Percentiles rank a stretch among this genome's conserved stretches.
phyloP scores from a whole-genome alignment of 1,140 invertebrate genomes.

The Acromyrmex echinatior region DNA sequence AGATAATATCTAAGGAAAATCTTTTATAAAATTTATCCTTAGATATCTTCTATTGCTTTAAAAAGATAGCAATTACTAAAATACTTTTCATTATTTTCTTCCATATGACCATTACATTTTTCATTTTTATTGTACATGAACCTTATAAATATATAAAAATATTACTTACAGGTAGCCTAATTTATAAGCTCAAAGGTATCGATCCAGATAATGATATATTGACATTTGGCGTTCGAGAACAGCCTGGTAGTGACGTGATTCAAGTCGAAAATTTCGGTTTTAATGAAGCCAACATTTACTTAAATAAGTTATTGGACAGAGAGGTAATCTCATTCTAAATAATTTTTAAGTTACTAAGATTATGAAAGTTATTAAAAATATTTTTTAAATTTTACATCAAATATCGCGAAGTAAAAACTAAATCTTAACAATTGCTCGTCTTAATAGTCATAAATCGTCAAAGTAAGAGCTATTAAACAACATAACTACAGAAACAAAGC shows the following conservation, averaged over 20 bases:
- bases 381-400: background rate
- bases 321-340: constrained; percentile 87
- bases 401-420: background rate
- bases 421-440: background rate
- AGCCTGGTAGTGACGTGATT: constrained; percentile 93
- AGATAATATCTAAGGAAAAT: background rate
- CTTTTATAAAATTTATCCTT: background rate
- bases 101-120: background rate
- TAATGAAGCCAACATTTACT: constrained; percentile 94
- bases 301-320: constrained; percentile 96
- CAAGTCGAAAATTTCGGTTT: constrained; percentile 92
- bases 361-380: background rate
- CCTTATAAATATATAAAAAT: background rate
- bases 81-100: background rate
- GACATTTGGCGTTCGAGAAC: constrained; percentile 93
- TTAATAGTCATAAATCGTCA: background rate
- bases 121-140: background rate
- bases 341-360: constrained; percentile 1
- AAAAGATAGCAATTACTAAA: background rate
- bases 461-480: constrained; percentile 18
- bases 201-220: constrained; percentile 95
- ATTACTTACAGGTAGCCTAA: constrained; percentile 90
- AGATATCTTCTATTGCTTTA: background rate
- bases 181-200: constrained; percentile 93
- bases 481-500: background rate